Base-by-base conservation (phyloP, 1,140 invertebrate genomes). In the Drusus annulatus region DNA sequence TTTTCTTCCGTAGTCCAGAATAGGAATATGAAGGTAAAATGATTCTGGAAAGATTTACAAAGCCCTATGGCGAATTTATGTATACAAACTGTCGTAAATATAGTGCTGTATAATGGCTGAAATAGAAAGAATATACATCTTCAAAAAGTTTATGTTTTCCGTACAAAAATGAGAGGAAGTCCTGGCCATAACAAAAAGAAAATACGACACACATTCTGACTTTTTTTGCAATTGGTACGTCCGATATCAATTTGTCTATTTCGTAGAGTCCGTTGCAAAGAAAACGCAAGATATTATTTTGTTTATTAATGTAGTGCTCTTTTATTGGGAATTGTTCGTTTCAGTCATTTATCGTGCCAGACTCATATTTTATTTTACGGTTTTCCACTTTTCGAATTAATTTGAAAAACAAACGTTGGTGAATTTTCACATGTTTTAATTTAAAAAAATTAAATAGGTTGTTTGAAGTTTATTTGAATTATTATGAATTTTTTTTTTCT, bases 171-270 rank as follows among this genome's bases (percentile, higher is more conserved):
- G 54, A 54, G 31, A 54, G 71, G 71, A 74, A 74, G 52, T 74
- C 71, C 71, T 56, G 71, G 71, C 71, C 51, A 74, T 74, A 74
- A 74, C 54, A 74, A 56, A 74, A 74, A 31, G 71, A 74, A 74
- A 58, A 74, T 74, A 74, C 71, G 71, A 74, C 71, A 74, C 71
- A 74, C 71, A 58, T 74, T 74, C 51, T 52, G 71, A 74, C 71
- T 74, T 74, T 74, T 73, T 74, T 74, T 56, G 28, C 71, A 56
- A 74, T 74, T 23, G 52, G 71, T 74, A 74, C 23, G 71, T 74
- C 71, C 71, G 71, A 58, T 74, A 74, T 74, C 71, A 74, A 74
- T 74, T 74, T 74, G 25, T 74, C 71, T 74, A 74, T 58, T 74
- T 10, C 19, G 10, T 74, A 74, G 51, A 74, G 21, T 74, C 71